Evolutionary conservation across 2,888 invertebrate species (phyloP).

Genomic region (Nymphalis polychloros): DNA sequence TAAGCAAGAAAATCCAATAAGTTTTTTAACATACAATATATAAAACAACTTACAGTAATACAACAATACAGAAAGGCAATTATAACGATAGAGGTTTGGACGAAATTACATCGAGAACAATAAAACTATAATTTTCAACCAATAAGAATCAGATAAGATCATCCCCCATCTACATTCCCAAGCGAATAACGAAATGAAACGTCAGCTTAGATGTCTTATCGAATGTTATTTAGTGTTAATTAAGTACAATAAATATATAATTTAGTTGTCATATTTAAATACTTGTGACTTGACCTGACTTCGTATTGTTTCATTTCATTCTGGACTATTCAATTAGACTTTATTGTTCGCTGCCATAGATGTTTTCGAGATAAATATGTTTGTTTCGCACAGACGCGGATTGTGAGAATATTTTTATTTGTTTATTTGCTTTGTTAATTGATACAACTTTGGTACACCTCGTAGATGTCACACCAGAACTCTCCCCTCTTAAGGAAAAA

Average conservation of each 20-base stretch:
- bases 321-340: too few species aligned
- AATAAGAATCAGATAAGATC: conserved; percentile 39
- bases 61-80: neutral
- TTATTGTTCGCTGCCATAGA: neutral
- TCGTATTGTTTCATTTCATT: neutral
- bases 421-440: too few species aligned
- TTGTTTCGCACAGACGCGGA: neutral
- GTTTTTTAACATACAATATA: too few species aligned
- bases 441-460: too few species aligned
- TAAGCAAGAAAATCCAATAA: too few species aligned
- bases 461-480: too few species aligned
- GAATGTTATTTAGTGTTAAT: conserved; percentile 13
- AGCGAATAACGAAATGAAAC: conserved; percentile 15
- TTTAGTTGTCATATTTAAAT: neutral
- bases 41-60: neutral
- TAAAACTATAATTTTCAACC: conserved; percentile 39
- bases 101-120: conserved; percentile 28
- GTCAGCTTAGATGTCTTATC: conserved; percentile 18
- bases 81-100: neutral
- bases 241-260: neutral
- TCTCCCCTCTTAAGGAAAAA: too few species aligned
- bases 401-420: too few species aligned
- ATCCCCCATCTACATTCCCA: conserved; percentile 17
- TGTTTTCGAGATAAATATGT: neutral
- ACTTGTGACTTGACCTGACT: neutral